phyloP scores from a whole-genome alignment of 2,888 invertebrate species.

The Temnothorax rugatulus region DNA sequence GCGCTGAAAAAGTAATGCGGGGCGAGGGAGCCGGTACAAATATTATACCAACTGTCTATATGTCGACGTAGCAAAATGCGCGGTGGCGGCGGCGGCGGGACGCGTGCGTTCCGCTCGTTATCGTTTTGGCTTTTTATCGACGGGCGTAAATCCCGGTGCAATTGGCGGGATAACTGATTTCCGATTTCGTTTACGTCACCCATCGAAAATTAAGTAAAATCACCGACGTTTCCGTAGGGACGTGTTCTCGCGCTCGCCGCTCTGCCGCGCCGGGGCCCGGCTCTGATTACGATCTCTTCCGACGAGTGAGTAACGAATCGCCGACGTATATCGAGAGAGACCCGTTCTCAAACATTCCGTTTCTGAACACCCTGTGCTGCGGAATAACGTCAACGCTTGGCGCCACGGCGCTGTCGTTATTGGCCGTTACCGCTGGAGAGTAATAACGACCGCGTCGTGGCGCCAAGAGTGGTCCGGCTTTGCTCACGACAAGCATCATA shows the following conservation, averaged over 20 bases:
- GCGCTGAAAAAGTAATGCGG: constrained; percentile 61
- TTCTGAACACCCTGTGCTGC: not conserved
- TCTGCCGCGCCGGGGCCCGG: not conserved
- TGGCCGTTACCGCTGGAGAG: constrained; percentile 22
- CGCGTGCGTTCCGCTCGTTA: constrained; percentile 40
- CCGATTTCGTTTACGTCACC: constrained; percentile 20
- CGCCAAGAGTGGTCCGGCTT: constrained; percentile 42
- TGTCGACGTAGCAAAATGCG: constrained; percentile 63
- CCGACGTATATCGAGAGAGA: not conserved
- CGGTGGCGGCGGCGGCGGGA: not conserved
- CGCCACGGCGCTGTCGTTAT: constrained; percentile 42
- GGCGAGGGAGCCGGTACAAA: constrained; percentile 39
- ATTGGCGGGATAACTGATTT: constrained; percentile 27
- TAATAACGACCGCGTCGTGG: constrained; percentile 47
- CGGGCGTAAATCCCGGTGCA: constrained; percentile 44
- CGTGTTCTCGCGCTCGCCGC: not conserved
- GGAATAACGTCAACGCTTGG: constrained; percentile 35
- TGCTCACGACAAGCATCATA: constrained; percentile 17
- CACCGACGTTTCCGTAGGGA: not conserved
- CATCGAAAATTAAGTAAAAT: constrained; percentile 29
- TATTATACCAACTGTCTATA: constrained; percentile 27
- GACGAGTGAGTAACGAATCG: constrained; percentile 21
- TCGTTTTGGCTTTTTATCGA: constrained; percentile 35
- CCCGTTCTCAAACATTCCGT: not conserved
- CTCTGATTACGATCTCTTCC: constrained; percentile 14